Percentiles rank a stretch among this genome's conserved stretches.
Conservation (phyloP, 2,888 invertebrate genomes). For the Lysandra bellargus region DNA sequence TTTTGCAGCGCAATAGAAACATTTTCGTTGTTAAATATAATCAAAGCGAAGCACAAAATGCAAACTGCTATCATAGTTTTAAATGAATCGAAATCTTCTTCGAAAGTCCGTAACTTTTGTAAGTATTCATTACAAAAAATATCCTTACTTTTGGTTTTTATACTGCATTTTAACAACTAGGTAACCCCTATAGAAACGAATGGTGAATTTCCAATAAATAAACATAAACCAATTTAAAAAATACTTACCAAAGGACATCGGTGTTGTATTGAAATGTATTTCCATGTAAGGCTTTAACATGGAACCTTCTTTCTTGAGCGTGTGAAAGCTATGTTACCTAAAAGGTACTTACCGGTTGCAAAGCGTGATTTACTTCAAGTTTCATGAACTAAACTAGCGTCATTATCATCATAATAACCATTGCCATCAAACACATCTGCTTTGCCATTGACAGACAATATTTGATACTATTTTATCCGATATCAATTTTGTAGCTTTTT, state of each 20-base stretch:
- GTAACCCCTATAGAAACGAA: neutral
- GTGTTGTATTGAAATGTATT: slow-evolving; percentile 40
- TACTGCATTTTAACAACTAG: neutral
- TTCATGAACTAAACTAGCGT: neutral
- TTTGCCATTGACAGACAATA: too few relatives aligned
- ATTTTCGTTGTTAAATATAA: too few relatives aligned
- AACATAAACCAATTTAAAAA: slow-evolving; percentile 43
- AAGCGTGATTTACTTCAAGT: slow-evolving; percentile 1
- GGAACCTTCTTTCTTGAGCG: slow-evolving; percentile 34
- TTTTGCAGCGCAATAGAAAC: too few relatives aligned
- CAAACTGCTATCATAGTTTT: too few relatives aligned
- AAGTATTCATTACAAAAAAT: neutral
- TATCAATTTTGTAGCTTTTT: too few relatives aligned
- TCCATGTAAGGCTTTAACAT: slow-evolving; percentile 38
- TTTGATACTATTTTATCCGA: too few relatives aligned
- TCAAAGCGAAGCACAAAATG: too few relatives aligned
- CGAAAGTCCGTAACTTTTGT: neutral
- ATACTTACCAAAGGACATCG: slow-evolving; percentile 36
- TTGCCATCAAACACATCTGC: too few relatives aligned
- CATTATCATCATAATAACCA: too few relatives aligned
- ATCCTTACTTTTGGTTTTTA: neutral
- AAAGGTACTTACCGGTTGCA: neutral
- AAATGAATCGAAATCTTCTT: too few relatives aligned
- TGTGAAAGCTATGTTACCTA: slow-evolving; percentile 37
- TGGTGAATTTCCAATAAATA: slow-evolving; percentile 37